Evolutionary conservation across 2,797 vertebrate genomes (phyloP).

Genomic region (Heliangelus exortis): DNA sequence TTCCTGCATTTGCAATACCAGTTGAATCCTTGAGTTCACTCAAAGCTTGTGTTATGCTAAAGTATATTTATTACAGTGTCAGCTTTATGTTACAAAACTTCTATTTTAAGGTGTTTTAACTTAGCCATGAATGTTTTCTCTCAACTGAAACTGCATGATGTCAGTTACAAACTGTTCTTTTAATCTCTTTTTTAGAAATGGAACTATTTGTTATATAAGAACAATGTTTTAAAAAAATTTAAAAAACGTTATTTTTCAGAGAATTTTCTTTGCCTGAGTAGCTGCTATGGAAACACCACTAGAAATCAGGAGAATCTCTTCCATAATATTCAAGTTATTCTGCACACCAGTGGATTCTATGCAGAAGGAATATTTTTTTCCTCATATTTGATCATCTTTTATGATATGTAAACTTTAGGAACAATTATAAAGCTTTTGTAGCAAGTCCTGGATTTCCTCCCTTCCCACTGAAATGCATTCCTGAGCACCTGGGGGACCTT

Average conservation of each 20-base stretch:
- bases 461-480: neutral
- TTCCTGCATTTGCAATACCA: conserved; percentile 41
- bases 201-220: neutral
- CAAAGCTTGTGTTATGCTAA: conserved; percentile 35
- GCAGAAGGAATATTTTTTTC: neutral
- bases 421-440: neutral
- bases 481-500: neutral
- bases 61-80: conserved; percentile 50
- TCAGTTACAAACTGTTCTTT: conserved; percentile 25
- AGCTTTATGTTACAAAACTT: conserved; percentile 25
- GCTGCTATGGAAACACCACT: neutral
- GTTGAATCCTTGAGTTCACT: conserved; percentile 61
- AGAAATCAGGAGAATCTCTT: neutral
- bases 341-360: neutral
- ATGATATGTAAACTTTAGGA: neutral
- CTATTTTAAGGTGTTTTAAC: conserved; percentile 9
- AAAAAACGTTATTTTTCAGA: neutral
- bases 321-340: neutral
- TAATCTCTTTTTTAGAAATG: neutral
- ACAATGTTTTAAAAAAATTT: neutral
- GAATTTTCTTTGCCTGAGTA: neutral
- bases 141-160: conserved; percentile 1
- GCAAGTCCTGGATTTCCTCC: neutral
- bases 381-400: neutral
- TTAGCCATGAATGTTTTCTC: neutral